A percentile compares a stretch with the other conserved stretches of the same genome.
These are phyloP conservation scores for Erythrolamprus reginae DNA, from an alignment of 2,113 vertebrate genomes.

Conservation along the genomic window DNA sequence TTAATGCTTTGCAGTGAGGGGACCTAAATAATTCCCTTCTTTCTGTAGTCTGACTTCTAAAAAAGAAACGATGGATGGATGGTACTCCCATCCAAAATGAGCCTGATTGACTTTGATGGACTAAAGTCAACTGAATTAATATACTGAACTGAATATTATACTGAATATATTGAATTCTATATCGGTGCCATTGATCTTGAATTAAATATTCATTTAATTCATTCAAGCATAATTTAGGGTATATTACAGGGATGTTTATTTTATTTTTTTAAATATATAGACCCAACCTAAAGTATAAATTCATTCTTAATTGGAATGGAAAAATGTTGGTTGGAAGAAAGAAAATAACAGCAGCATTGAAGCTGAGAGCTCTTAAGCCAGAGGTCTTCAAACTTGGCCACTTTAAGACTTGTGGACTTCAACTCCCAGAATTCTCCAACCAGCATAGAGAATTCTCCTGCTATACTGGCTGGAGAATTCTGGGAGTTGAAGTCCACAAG, in stretches of 20 bases:
- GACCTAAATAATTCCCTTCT: not conserved
- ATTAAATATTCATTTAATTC: not conserved
- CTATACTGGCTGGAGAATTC: no score
- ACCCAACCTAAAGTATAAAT: not conserved
- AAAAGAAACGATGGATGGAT: not conserved
- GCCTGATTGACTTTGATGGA: not conserved
- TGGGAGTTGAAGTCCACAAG: no score
- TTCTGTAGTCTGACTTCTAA: not conserved
- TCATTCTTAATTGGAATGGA: not conserved
- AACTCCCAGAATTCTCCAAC: no score
- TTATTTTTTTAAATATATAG: not conserved
- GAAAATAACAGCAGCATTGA: not conserved
- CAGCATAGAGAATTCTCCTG: no score
- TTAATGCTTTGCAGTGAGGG: not conserved
- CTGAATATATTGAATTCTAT: no score
- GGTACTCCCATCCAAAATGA: no score
- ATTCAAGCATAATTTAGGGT: not conserved
- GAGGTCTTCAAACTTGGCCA: no score
- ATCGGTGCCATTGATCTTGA: not conserved
- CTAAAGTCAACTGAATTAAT: not conserved
- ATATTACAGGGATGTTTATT: not conserved
- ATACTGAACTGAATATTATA: no score
- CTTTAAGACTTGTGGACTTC: no score
- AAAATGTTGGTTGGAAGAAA: not conserved
- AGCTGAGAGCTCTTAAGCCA: not conserved